Conservation (phyloP, 2,888 invertebrate genomes). For the Troilus luridus region DNA sequence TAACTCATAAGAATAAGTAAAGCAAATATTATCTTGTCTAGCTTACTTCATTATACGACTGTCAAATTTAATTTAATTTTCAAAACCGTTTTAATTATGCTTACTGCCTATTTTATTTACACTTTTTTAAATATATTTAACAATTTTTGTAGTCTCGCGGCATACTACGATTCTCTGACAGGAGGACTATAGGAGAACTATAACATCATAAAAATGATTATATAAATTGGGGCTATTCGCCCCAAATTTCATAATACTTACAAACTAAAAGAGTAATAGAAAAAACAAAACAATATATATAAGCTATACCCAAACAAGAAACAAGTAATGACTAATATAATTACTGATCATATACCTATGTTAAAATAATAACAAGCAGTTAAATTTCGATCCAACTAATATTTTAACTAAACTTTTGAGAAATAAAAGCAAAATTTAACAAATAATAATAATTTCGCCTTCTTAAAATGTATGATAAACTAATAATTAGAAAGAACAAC, state of each 20-base stretch:
- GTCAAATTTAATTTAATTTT: not conserved
- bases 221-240: slow-evolving; percentile 27
- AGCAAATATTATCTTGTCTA: not conserved
- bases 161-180: slow-evolving; percentile 7
- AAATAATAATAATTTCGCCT: not conserved
- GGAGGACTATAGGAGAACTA: slow-evolving; percentile 51
- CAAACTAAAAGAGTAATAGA: not conserved
- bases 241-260: slow-evolving; percentile 48
- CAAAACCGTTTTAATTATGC: not conserved
- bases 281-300: not conserved
- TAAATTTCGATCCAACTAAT: not conserved
- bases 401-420: not conserved
- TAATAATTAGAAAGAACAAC: not conserved
- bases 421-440: not conserved
- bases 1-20: not conserved
- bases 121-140: not conserved
- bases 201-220: slow-evolving; percentile 56
- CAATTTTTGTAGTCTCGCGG: slow-evolving; percentile 12
- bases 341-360: not conserved
- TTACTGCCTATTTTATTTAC: slow-evolving; percentile 2
- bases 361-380: not conserved
- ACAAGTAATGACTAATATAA: not conserved
- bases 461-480: not conserved
- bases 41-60: not conserved
- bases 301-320: slow-evolving; percentile 24